Base-by-base conservation (phyloP, 2,797 vertebrate species). In the Anas bahamensis region DNA sequence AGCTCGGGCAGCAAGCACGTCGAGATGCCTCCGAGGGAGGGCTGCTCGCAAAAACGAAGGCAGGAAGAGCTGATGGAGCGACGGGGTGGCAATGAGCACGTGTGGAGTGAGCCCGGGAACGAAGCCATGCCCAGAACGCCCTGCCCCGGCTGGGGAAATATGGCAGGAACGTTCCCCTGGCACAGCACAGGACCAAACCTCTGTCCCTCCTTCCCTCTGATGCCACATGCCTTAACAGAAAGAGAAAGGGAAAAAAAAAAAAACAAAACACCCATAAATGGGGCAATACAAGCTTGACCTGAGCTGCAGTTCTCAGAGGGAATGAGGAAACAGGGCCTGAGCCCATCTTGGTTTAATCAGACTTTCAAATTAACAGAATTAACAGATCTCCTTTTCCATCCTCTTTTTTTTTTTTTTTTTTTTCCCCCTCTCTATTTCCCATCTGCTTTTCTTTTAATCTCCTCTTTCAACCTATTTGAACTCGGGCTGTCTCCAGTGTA, bases 301-400 rank as follows among this genome's bases (percentile, higher is more conserved):
- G 24, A 59, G 44, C 66, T 72, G 46, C 73, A 65, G 7, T 71
- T 80, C 89, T 65, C 73, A 39, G 46, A 85, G n/a, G 39, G 35
- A 59, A 85, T 0, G 6, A 92, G 42, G 39, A 80, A 77, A 70
- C 84, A 83, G 29, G 57, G 83, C 61, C 65, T 61, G 59, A 87
- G 16, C 84, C 61, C 52, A 33, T 74, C 37, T 86, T 26, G 10
- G 8, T 78, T 85, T 85, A 64, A 91, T 93, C 22, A 88, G 82
- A 86, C 55, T 83, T 92, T 56, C 63, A 83, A 89, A 87, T 83
- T 24, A 93, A 75, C 28, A n/a, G 17, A 89, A 87, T 83, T 24
- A 93, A 75, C 28, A n/a, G 17, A 56, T 81, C 66, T 87, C 73
- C 52, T 86, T 83, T 82, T 37, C 84, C n/a, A 65, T 26, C 33